A percentile compares a stretch with the other conserved stretches of the same genome.
phyloP scores from a whole-genome alignment of 2,797 vertebrate genomes.

The Bucorvus abyssinicus region DNA sequence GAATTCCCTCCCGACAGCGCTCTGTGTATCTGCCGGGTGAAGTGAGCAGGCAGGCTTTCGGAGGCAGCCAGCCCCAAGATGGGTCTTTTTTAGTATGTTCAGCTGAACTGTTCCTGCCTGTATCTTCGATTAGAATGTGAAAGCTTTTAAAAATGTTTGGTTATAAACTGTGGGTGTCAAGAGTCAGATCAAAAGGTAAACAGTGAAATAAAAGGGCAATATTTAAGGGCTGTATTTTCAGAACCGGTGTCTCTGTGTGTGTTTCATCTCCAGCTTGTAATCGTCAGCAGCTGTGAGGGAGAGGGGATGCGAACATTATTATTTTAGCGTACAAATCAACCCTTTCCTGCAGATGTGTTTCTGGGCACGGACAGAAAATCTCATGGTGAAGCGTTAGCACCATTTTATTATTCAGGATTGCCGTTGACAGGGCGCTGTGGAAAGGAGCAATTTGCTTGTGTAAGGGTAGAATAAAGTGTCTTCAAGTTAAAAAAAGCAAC shows the following conservation, averaged over 20 bases:
- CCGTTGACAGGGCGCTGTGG: neutral
- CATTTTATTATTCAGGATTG: neutral
- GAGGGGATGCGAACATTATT: neutral
- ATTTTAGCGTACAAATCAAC: conserved; percentile 5
- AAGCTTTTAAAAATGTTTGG: neutral
- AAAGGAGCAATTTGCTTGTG: neutral
- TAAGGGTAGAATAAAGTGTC: neutral
- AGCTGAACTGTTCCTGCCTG: neutral
- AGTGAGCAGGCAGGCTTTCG: neutral
- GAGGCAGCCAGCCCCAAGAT: neutral
- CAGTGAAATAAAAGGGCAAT: neutral
- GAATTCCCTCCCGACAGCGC: neutral
- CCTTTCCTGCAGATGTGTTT: neutral
- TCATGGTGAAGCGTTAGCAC: neutral
- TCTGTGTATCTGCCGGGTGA: neutral
- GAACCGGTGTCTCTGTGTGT: neutral
- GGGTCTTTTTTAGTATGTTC: neutral
- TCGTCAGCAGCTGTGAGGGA: neutral
- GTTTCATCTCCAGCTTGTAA: neutral
- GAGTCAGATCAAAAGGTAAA: neutral
- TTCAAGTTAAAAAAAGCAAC: neutral
- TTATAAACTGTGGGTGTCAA: neutral
- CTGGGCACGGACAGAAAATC: neutral
- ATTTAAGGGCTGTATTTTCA: neutral
- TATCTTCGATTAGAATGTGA: neutral